A percentile compares a stretch with the other conserved stretches of the same genome.
Evolutionary conservation across 2,888 invertebrate species (phyloP).

Genomic region (Cenopis cana): DNA sequence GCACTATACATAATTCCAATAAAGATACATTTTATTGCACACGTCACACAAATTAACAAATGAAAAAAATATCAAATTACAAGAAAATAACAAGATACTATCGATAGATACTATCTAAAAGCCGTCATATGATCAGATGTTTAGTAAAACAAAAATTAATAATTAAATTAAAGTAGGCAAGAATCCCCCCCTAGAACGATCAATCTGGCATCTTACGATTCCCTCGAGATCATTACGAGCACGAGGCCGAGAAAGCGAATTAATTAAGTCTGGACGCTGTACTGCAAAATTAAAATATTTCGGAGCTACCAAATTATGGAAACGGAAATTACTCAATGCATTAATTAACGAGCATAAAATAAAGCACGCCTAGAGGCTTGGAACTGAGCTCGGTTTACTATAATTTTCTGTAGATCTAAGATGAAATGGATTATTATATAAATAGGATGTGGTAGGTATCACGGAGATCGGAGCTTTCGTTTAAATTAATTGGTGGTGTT

Average conservation of each 20-base stretch:
- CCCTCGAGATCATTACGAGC: slow-evolving; percentile 59
- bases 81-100: too few species aligned
- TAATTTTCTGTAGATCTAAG: slow-evolving; percentile 7
- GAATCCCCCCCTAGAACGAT: slow-evolving; percentile 61
- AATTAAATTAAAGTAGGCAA: slow-evolving; percentile 58
- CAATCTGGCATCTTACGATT: slow-evolving; percentile 57
- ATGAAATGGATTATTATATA: background rate
- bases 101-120: background rate
- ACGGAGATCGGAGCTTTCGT: too few species aligned
- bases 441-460: background rate
- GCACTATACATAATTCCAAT: too few species aligned
- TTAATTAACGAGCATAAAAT: slow-evolving; percentile 37
- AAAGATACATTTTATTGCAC: too few species aligned
- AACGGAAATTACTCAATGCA: slow-evolving; percentile 43
- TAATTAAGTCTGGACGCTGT: slow-evolving; percentile 64
- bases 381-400: slow-evolving; percentile 21
- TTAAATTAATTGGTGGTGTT: too few species aligned
- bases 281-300: slow-evolving; percentile 54
- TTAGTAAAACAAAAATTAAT: slow-evolving; percentile 47
- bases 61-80: too few species aligned
- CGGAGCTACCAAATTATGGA: slow-evolving; percentile 38
- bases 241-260: slow-evolving; percentile 66
- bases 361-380: slow-evolving; percentile 18
- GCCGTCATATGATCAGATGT: slow-evolving; percentile 8
- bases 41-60: too few species aligned